phyloP scores from a whole-genome alignment of 2,113 vertebrate genomes.

The Labeo catla region DNA sequence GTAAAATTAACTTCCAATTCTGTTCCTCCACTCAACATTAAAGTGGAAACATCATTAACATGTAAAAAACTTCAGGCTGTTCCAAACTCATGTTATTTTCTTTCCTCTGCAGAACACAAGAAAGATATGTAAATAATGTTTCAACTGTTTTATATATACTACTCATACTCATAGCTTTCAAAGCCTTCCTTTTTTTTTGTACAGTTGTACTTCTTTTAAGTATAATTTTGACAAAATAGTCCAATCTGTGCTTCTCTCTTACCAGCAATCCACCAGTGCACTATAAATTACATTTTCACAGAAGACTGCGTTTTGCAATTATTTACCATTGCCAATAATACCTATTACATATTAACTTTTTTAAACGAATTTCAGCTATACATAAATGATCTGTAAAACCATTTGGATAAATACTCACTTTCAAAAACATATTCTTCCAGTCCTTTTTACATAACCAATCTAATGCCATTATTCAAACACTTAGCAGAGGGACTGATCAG shows the following conservation, averaged over 20 bases:
- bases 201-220: too few relatives aligned
- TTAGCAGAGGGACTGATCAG: constrained; percentile 23
- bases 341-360: background rate
- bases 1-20: too few relatives aligned
- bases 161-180: too few relatives aligned
- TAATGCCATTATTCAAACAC: background rate
- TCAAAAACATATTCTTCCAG: background rate
- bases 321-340: background rate
- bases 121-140: too few relatives aligned
- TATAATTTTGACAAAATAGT: background rate
- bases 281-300: background rate
- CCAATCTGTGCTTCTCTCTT: background rate
- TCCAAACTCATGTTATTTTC: too few relatives aligned
- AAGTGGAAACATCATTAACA: too few relatives aligned
- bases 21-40: too few relatives aligned
- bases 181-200: too few relatives aligned
- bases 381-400: background rate
- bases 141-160: too few relatives aligned
- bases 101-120: too few relatives aligned
- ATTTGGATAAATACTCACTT: background rate
- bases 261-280: background rate
- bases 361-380: background rate
- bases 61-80: too few relatives aligned
- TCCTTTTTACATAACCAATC: background rate
- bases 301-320: background rate